Evolutionary conservation across 2,888 invertebrate genomes (phyloP).

Genomic region (Synanthedon formicaeformis): DNA sequence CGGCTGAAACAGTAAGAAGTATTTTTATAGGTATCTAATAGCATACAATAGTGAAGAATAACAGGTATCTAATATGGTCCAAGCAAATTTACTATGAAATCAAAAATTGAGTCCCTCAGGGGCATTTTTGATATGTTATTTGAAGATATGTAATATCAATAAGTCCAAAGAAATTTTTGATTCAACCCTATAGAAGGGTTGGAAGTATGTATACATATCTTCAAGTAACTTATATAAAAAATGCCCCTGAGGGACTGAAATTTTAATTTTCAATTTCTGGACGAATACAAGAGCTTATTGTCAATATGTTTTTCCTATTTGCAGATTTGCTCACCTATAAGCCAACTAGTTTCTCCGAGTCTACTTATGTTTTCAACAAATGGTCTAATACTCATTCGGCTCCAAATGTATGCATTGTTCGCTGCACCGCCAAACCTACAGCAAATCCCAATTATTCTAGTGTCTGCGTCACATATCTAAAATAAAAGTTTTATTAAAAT

Average conservation of each 20-base stretch:
- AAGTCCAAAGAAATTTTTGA: too few relatives aligned
- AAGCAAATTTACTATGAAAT: too few relatives aligned
- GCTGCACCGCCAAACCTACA: slow-evolving; percentile 38
- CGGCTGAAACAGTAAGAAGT: slow-evolving; percentile 18
- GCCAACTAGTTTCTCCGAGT: slow-evolving; percentile 37
- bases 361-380: slow-evolving; percentile 29
- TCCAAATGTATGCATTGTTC: slow-evolving; percentile 33
- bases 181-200: too few relatives aligned
- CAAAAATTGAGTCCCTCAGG: too few relatives aligned
- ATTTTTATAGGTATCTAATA: too few relatives aligned
- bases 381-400: slow-evolving; percentile 31
- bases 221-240: neutral
- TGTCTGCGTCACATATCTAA: slow-evolving; percentile 40
- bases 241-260: too few relatives aligned
- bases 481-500: slow-evolving; percentile 4
- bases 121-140: too few relatives aligned
- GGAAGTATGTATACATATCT: neutral
- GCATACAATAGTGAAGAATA: too few relatives aligned
- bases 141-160: too few relatives aligned
- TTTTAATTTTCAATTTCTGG: too few relatives aligned
- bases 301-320: too few relatives aligned
- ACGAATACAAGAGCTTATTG: neutral
- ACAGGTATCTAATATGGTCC: neutral
- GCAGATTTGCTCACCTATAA: slow-evolving; percentile 22
- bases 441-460: slow-evolving; percentile 36